These are phyloP conservation scores for Electrona antarctica DNA, from an alignment of 2,113 vertebrate species.

Conservation along the genomic window DNA sequence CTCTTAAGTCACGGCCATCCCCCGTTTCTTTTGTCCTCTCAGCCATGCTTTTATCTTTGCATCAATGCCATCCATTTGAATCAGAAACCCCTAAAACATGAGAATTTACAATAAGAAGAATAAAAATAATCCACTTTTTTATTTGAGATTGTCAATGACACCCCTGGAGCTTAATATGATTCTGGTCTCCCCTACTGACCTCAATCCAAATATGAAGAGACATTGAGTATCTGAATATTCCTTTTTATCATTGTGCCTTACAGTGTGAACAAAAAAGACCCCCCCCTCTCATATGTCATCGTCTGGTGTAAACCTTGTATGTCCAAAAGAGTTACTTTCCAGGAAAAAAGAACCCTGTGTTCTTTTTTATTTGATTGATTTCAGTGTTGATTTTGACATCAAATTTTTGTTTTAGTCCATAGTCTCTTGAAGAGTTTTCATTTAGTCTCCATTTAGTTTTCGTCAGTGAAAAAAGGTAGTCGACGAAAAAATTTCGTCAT, in stretches of 20 bases:
- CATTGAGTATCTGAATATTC: slow-evolving; percentile 53
- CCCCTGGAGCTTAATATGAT: slow-evolving; percentile 63
- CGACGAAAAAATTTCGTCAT: too few species aligned
- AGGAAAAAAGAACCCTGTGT: too few species aligned
- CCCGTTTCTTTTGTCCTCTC: slow-evolving; percentile 52
- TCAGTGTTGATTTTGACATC: too few species aligned
- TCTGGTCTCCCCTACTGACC: slow-evolving; percentile 66
- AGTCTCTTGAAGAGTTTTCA: too few species aligned
- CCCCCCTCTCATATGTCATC: background rate
- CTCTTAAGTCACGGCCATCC: slow-evolving; percentile 56
- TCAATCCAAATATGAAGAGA: slow-evolving; percentile 70
- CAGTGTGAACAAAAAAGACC: slow-evolving; percentile 51
- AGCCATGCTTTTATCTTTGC: slow-evolving; percentile 66
- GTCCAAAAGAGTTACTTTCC: too few species aligned
- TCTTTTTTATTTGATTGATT: too few species aligned
- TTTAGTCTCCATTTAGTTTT: too few species aligned
- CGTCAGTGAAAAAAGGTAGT: too few species aligned
- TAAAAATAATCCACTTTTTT: slow-evolving; percentile 36
- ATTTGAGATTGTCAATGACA: slow-evolving; percentile 60
- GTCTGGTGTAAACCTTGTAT: too few species aligned
- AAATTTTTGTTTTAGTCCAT: too few species aligned
- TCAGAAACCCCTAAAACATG: slow-evolving; percentile 59
- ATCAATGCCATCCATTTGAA: slow-evolving; percentile 59
- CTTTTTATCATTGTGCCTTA: slow-evolving; percentile 56
- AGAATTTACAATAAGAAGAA: slow-evolving; percentile 1